Evolutionary conservation across 2,888 invertebrate species (phyloP).

Genomic region (Drosophila neonasuta): DNA sequence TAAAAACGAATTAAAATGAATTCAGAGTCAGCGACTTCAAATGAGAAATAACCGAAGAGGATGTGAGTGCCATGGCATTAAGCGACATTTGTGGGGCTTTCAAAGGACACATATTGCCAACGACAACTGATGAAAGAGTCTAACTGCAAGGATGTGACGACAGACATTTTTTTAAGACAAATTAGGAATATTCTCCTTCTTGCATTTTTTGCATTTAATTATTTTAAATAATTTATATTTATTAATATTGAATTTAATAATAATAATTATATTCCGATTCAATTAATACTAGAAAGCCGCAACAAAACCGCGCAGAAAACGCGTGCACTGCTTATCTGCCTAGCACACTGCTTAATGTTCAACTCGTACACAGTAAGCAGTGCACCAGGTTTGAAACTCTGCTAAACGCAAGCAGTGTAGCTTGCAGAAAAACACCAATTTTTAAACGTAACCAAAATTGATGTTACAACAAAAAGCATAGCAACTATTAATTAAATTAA

Average conservation of each 20-base stretch:
- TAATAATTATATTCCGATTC: neutral
- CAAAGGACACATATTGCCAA: conserved; percentile 44
- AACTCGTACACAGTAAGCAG: neutral
- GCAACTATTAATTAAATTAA: no score
- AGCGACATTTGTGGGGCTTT: conserved; percentile 63
- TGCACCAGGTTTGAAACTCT: neutral
- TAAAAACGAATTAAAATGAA: conserved; percentile 80
- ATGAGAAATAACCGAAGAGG: conserved; percentile 11
- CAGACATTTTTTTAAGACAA: no score
- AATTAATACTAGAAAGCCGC: neutral
- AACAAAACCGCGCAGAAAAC: neutral
- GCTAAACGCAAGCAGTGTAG: conserved; percentile 19
- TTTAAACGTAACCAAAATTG: neutral
- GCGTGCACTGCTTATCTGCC: neutral
- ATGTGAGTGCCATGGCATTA: conserved; percentile 30
- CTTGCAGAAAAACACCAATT: neutral
- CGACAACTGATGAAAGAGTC: neutral
- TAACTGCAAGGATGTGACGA: neutral
- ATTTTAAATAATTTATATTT: no score
- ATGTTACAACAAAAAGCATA: no score
- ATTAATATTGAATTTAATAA: neutral
- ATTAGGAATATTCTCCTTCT: neutral
- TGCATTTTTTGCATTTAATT: neutral
- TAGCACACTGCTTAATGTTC: neutral
- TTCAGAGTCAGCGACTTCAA: conserved; percentile 57